phyloP scores from a whole-genome alignment of 2,888 invertebrate genomes.

The Polyommatus icarus region DNA sequence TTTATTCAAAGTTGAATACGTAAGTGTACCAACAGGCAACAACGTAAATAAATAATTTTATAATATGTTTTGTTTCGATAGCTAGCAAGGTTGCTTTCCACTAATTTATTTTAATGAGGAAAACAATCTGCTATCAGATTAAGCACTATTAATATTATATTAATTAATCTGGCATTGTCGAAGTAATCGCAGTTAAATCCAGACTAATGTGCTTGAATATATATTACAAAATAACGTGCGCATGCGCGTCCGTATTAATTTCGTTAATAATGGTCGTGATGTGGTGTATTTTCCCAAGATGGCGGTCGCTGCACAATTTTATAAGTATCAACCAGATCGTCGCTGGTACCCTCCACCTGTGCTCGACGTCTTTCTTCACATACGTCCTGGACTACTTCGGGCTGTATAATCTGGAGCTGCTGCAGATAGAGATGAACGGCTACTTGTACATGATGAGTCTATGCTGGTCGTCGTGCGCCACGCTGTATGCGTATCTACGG shows the following conservation, averaged over 20 bases:
- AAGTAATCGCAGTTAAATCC: not conserved
- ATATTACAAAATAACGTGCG: slow-evolving; percentile 4
- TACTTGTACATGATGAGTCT: slow-evolving; percentile 35
- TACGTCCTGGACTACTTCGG: not conserved
- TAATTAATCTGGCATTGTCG: not conserved
- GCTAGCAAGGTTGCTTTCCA: not conserved
- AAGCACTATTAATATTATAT: not conserved
- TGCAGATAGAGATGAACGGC: not conserved
- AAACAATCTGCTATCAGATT: not conserved
- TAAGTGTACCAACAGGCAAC: no score
- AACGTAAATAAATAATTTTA: not conserved
- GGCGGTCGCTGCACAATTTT: slow-evolving; percentile 43
- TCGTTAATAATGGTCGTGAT: slow-evolving; percentile 37
- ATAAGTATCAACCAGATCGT: slow-evolving; percentile 42
- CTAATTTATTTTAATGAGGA: slow-evolving; percentile 12
- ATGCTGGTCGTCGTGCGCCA: slow-evolving; percentile 42
- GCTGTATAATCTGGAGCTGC: not conserved
- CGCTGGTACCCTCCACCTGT: slow-evolving; percentile 40
- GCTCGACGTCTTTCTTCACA: slow-evolving; percentile 1
- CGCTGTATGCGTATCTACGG: slow-evolving; percentile 39
- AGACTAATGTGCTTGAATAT: not conserved
- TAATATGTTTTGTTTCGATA: not conserved
- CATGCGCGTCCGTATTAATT: slow-evolving; percentile 36
- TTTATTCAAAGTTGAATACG: no score
- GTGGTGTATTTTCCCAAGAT: slow-evolving; percentile 41